These are phyloP conservation scores for Desmophyllum pertusum DNA, from an alignment of 92 coral and sea anemone genomes.

Conservation along the genomic window DNA sequence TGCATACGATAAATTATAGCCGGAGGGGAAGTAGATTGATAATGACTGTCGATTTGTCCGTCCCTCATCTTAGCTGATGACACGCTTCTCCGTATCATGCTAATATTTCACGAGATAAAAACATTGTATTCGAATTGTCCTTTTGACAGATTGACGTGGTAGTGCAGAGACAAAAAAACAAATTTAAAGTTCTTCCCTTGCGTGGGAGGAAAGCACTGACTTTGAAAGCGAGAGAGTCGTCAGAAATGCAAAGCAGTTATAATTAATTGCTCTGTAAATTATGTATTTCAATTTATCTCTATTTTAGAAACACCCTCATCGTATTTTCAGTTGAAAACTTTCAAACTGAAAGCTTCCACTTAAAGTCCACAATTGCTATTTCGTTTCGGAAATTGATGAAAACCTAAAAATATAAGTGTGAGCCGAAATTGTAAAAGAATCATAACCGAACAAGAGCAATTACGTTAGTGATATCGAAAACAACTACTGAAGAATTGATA, in stretches of 20 bases:
- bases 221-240: not conserved
- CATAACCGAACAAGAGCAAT: constrained; percentile 6
- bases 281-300: not conserved
- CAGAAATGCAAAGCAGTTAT: not conserved
- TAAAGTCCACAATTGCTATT: not conserved
- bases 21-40: not conserved
- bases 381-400: not conserved
- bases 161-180: not conserved
- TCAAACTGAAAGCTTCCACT: not conserved
- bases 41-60: not conserved
- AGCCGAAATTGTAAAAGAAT: not conserved
- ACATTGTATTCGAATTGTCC: not conserved
- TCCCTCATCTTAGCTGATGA: not conserved
- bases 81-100: not conserved
- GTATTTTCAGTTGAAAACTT: not conserved
- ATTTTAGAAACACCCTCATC: not conserved
- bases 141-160: not conserved
- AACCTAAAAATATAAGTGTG: not conserved
- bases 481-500: constrained; percentile 2
- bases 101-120: not conserved
- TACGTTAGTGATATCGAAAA: constrained; percentile 9
- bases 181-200: not conserved
- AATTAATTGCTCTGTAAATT: not conserved
- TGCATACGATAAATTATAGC: not conserved
- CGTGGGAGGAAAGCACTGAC: not conserved